phyloP scores from a whole-genome alignment of 2,797 vertebrate species.

The Propithecus deckenii region DNA sequence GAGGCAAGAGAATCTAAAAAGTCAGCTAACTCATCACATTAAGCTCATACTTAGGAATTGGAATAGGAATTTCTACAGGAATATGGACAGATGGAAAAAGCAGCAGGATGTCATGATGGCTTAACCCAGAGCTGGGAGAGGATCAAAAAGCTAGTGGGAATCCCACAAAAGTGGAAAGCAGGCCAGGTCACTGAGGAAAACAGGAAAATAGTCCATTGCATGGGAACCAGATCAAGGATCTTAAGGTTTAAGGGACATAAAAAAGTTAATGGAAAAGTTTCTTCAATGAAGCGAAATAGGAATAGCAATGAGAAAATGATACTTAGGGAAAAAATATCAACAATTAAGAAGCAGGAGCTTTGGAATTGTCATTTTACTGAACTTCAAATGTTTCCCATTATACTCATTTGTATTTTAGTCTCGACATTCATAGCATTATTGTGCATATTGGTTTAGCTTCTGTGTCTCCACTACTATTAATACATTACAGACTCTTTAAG shows the following conservation, averaged over 20 bases:
- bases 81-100: neutral
- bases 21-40: neutral
- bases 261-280: neutral
- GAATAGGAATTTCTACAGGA: neutral
- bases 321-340: neutral
- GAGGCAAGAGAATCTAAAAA: neutral
- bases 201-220: neutral
- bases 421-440: neutral
- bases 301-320: neutral
- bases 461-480: neutral
- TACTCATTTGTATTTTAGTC: neutral
- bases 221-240: neutral
- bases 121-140: neutral
- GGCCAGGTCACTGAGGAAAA: slow-evolving; percentile 42
- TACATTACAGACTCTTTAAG: neutral
- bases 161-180: neutral
- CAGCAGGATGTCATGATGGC: neutral
- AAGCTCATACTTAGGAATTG: neutral
- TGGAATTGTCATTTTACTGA: neutral
- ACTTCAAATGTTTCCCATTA: neutral
- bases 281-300: neutral
- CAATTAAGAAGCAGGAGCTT: neutral
- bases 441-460: neutral
- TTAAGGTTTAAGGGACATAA: neutral
- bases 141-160: neutral